A percentile compares a stretch with the other conserved stretches of the same genome.
phyloP scores from a whole-genome alignment of 2,888 invertebrate species.

The Stenoptilia bipunctidactyla region DNA sequence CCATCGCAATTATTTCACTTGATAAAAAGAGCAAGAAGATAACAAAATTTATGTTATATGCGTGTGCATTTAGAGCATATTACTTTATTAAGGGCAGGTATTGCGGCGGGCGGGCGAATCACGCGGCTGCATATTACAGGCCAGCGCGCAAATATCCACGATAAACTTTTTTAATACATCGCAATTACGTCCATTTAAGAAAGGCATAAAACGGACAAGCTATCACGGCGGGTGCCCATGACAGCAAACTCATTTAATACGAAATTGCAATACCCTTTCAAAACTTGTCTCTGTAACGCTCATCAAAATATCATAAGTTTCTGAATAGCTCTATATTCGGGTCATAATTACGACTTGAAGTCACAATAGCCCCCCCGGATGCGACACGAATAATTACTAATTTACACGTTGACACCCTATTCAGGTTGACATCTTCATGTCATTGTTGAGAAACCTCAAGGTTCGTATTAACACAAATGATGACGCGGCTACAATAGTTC shows the following conservation, averaged over 20 bases:
- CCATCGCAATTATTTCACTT: constrained; percentile 59
- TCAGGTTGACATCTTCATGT: constrained; percentile 56
- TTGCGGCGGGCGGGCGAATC: constrained; percentile 52
- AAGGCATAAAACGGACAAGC: constrained; percentile 45
- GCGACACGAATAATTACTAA: constrained; percentile 59
- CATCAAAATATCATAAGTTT: constrained; percentile 27
- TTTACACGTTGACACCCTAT: constrained; percentile 65
- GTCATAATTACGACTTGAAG: constrained; percentile 37
- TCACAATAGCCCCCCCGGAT: constrained; percentile 58
- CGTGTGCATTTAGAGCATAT: constrained; percentile 67
- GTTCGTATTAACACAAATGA: constrained; percentile 68
- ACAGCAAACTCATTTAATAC: constrained; percentile 33
- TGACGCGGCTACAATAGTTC: constrained; percentile 59
- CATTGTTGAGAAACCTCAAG: constrained; percentile 69
- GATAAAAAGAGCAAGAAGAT: constrained; percentile 56
- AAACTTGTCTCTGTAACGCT: constrained; percentile 21
- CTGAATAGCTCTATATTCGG: constrained; percentile 31
- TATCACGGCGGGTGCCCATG: constrained; percentile 36
- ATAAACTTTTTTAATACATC: constrained; percentile 58
- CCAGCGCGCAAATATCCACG: constrained; percentile 37
- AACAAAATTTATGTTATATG: constrained; percentile 63
- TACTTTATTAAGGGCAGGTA: constrained; percentile 64
- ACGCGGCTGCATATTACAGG: constrained; percentile 37
- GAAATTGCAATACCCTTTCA: constrained; percentile 35
- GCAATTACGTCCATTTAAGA: constrained; percentile 55